Base-by-base conservation (phyloP, 2,888 invertebrate genomes). In the Thelaira solivaga region DNA sequence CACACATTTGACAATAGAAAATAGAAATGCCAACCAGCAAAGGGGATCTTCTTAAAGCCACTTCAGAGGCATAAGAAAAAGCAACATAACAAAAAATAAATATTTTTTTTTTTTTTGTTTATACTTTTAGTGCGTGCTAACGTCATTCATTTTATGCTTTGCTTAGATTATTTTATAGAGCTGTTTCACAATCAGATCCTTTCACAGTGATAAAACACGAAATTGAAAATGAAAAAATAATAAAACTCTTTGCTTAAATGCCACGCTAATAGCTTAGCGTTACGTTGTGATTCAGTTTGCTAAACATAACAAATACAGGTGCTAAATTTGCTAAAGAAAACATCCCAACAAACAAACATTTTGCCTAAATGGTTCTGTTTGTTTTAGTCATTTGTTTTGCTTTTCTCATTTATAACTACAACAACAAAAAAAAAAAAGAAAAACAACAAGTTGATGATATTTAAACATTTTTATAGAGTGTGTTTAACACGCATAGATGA, bases 121-220 rank as follows among this genome's bases (percentile, higher is more conserved):
- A n/a, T n/a, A n/a, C n/a, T 53, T 78, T 74, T 78, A 76, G 77
- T 75, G 81, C 80, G 81, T 81, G 81, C 80, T 61, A 73, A 80
- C 73, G 79, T 79, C 80, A 79, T 77, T 79, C 79, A 80, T 79
- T 82, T 84, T 82, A 47, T 77, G 51, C 65, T 67, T 47, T 67
- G 55, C 74, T 78, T 41, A 78, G 78, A 78, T 78, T 78, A 78
- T 65, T 78, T 78, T 78, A 74, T 74, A 74, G 78, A 78, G 78
- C 78, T 78, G 78, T 78, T 78, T 61, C 77, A 82, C 83, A 84
- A 86, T 86, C 86, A 86, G 86, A 86, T 86, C 84, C 85, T 83
- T 82, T 82, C 75, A 81, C 82, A 81, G 79, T 82, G 86, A 86
- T 86, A 86, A 71, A 71, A 11, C 85, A 76, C 76, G 68, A 47